Percentiles rank a stretch among this genome's conserved stretches.
phyloP scores from a whole-genome alignment of 92 coral and sea anemone species.

The Actinostola sp. region DNA sequence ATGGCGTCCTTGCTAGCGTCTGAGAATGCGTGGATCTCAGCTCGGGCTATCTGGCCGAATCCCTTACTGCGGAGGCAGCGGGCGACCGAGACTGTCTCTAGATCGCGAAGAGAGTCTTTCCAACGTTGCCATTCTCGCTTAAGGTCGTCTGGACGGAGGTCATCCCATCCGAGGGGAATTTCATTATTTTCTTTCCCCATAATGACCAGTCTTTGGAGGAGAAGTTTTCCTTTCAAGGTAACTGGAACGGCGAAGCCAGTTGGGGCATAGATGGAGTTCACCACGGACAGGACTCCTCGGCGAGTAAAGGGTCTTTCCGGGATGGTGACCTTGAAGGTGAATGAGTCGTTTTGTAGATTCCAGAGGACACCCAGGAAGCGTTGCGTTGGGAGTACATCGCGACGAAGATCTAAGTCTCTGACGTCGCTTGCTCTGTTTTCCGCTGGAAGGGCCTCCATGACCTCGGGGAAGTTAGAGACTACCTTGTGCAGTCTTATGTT shows the following conservation, averaged over 20 bases:
- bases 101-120: constrained; percentile 19
- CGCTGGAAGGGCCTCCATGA: constrained; percentile 48
- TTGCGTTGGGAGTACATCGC: constrained; percentile 34
- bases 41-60: constrained; percentile 13
- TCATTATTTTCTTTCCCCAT: constrained; percentile 14
- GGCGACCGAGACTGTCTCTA: constrained; percentile 16
- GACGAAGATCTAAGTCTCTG: constrained; percentile 31
- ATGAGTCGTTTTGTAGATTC: constrained; percentile 29
- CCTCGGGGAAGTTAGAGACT: constrained; percentile 26
- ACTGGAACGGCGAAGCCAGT: constrained; percentile 31
- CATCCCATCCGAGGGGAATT: constrained; percentile 36
- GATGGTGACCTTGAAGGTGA: constrained; percentile 34
- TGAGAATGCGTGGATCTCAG: constrained; percentile 39
- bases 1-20: constrained; percentile 50
- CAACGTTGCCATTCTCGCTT: constrained; percentile 17
- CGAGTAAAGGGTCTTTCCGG: constrained; percentile 47
- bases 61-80: constrained; percentile 23
- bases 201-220: constrained; percentile 27
- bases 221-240: constrained; percentile 21
- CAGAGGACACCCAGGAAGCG: constrained; percentile 43
- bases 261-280: constrained; percentile 46
- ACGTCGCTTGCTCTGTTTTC: constrained; percentile 43
- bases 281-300: constrained; percentile 38
- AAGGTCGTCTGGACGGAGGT: constrained; percentile 33
- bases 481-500: constrained; percentile 42